Evolutionary conservation across 2,888 invertebrate species (phyloP).

Genomic region (Belgica antarctica): DNA sequence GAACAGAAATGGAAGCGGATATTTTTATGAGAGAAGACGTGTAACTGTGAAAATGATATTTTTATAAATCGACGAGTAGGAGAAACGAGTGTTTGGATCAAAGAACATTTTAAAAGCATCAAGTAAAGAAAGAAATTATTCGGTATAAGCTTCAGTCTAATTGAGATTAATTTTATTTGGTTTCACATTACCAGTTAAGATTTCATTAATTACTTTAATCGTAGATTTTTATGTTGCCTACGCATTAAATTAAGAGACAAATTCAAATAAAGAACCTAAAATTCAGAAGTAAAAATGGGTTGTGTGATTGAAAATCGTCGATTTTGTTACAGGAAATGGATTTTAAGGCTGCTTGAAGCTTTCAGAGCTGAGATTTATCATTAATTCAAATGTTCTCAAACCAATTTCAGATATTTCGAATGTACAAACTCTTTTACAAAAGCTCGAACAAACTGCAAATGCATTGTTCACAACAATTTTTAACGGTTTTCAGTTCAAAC

Average conservation of each 20-base stretch:
- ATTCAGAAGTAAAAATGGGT: no score
- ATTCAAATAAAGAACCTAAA: no score
- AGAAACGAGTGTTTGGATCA: not conserved
- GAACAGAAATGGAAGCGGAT: not conserved
- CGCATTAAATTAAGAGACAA: constrained; percentile 25
- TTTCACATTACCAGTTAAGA: not conserved
- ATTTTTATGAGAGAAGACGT: not conserved
- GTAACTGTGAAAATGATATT: not conserved
- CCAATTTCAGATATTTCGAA: no score
- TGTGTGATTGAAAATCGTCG: no score
- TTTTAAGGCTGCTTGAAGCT: no score
- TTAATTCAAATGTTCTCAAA: no score
- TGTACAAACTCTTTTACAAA: no score
- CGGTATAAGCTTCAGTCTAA: not conserved
- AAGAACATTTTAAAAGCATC: not conserved
- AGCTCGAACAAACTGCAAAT: no score
- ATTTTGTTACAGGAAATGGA: no score
- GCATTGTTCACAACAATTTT: no score
- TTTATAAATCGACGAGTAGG: not conserved
- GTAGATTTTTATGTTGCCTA: constrained; percentile 38
- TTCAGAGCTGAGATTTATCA: no score
- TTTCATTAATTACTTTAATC: constrained; percentile 7
- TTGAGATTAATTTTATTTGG: not conserved
- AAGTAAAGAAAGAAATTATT: not conserved
- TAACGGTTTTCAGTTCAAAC: no score